Evolutionary conservation across 1,140 invertebrate species (phyloP).

Genomic region (Drosophila repletoides): DNA sequence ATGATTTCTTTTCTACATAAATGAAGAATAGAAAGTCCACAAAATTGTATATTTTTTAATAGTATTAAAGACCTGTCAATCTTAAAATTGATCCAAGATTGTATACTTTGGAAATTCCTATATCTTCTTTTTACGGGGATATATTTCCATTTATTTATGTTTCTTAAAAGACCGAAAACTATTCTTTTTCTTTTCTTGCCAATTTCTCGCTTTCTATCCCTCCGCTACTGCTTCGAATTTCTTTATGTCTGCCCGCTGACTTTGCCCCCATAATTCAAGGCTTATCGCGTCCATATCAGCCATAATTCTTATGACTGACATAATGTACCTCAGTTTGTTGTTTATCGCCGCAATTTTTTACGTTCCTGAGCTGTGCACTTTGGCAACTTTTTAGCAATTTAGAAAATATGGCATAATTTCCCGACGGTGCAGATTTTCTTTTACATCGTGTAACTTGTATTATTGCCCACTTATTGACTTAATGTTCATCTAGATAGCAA

Average conservation of each 20-base stretch:
- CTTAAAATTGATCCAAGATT: too few relatives aligned
- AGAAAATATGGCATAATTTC: conserved; percentile 72
- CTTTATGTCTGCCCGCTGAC: conserved; percentile 48
- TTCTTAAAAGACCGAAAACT: too few relatives aligned
- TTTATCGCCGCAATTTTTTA: conserved; percentile 63
- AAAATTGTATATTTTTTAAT: too few relatives aligned
- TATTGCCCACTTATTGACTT: conserved; percentile 73
- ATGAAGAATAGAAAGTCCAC: too few relatives aligned
- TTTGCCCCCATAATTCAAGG: conserved; percentile 70
- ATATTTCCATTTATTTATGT: too few relatives aligned
- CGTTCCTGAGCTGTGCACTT: conserved; percentile 40
- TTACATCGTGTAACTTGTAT: conserved; percentile 35
- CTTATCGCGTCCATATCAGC: conserved; percentile 62
- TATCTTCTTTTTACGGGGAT: too few relatives aligned
- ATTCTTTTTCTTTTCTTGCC: background rate
- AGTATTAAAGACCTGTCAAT: too few relatives aligned
- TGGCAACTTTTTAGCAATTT: conserved; percentile 69
- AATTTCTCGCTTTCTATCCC: background rate
- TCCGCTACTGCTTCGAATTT: conserved; percentile 1
- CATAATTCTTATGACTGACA: conserved; percentile 67
- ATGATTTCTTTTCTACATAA: too few relatives aligned
- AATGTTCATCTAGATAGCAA: conserved; percentile 66
- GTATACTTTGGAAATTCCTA: too few relatives aligned
- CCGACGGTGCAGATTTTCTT: conserved; percentile 21
- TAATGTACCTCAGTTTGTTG: conserved; percentile 71